These are phyloP conservation scores for Aphidius gifuensis DNA, from an alignment of 1,140 invertebrate genomes.

Conservation along the genomic window DNA sequence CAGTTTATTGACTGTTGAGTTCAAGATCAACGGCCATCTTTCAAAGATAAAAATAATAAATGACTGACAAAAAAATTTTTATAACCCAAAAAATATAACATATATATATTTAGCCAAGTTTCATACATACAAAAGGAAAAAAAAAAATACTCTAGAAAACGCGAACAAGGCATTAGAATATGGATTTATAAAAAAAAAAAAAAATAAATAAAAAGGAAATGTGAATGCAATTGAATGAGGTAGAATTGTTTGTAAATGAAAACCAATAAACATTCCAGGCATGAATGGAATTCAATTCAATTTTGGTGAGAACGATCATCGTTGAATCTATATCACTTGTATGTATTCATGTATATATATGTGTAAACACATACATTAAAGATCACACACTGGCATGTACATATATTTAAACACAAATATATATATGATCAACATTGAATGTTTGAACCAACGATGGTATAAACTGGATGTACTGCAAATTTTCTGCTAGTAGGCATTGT, in stretches of 20 bases:
- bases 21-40: background rate
- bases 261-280: constrained; percentile 20
- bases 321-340: background rate
- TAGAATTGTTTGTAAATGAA: constrained; percentile 7
- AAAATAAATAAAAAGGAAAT: background rate
- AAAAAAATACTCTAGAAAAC: background rate
- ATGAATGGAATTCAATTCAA: constrained; percentile 25
- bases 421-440: no score
- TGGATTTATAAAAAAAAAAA: constrained; percentile 1
- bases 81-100: no score
- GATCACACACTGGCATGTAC: no score
- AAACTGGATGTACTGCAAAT: constrained; percentile 18
- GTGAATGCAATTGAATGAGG: background rate
- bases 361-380: background rate
- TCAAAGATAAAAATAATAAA: background rate
- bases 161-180: constrained; percentile 10
- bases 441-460: background rate
- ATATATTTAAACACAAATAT: no score
- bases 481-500: constrained; percentile 18
- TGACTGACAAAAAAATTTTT: no score
- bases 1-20: background rate
- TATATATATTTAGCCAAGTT: no score
- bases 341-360: no score
- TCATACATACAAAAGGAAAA: no score
- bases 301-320: constrained; percentile 23